These are phyloP conservation scores for Pterocles orientalis DNA, from an alignment of 2,113 vertebrate species.

Conservation along the genomic window DNA sequence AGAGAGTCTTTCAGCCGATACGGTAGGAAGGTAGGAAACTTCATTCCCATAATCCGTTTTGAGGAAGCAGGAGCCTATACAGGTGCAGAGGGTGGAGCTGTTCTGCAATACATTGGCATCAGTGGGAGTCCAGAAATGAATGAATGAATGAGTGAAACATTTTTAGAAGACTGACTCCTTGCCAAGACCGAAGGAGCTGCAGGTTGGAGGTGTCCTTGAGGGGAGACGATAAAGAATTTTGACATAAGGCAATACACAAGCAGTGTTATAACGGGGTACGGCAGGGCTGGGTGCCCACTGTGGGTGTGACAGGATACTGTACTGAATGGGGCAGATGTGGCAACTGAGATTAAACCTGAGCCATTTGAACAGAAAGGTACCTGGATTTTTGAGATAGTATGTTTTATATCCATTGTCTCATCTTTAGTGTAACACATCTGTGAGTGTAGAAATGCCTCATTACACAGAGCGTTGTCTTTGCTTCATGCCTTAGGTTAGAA, in stretches of 20 bases:
- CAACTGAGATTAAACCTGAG: neutral
- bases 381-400: neutral
- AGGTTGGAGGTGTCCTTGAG: neutral
- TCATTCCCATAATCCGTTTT: neutral
- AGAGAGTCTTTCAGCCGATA: neutral
- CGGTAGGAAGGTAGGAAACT: neutral
- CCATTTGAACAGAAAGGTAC: neutral
- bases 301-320: neutral
- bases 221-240: neutral
- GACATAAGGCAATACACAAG: neutral
- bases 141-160: neutral
- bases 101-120: fast-evolving
- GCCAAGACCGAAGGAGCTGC: neutral
- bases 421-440: neutral
- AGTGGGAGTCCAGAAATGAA: neutral
- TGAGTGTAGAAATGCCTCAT: neutral
- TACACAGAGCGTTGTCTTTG: neutral
- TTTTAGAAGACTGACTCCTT: neutral
- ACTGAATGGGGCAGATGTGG: neutral
- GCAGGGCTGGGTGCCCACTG: neutral
- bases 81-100: neutral
- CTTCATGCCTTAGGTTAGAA: neutral
- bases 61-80: neutral
- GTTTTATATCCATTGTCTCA: neutral
- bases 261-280: neutral